phyloP scores from a whole-genome alignment of 2,113 vertebrate species.

The Macaca mulatta region DNA sequence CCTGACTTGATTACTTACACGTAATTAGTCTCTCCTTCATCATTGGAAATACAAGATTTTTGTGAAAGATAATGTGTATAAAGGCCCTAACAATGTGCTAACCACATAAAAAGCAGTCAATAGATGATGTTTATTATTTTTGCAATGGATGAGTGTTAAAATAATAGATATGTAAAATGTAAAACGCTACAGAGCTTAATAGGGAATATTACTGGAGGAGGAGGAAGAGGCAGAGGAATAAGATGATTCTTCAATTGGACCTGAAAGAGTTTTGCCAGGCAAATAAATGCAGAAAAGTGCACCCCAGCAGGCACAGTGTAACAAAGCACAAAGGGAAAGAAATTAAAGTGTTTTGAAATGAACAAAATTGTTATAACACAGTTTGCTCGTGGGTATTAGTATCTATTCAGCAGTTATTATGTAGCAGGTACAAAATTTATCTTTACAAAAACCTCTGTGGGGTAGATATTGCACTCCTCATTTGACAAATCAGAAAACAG shows the following conservation, averaged over 20 bases:
- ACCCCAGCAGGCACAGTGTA: background rate
- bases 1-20: background rate
- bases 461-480: background rate
- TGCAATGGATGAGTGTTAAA: background rate
- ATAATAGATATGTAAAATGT: background rate
- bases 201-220: background rate
- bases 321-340: background rate
- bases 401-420: background rate
- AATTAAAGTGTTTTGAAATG: background rate
- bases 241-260: background rate
- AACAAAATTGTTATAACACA: background rate
- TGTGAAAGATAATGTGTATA: background rate
- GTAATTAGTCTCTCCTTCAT: background rate
- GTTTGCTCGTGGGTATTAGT: background rate
- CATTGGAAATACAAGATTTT: background rate
- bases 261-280: background rate
- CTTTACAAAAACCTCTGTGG: background rate
- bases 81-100: background rate
- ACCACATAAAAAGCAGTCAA: background rate
- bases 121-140: background rate
- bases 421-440: background rate
- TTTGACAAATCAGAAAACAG: background rate
- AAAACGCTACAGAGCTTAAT: background rate
- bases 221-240: background rate
- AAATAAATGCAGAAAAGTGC: background rate